Evolutionary conservation across 2,888 invertebrate species (phyloP), one percentile per base, ranked within the genome.

Genomic region (Caradrina clavipalpis): DNA sequence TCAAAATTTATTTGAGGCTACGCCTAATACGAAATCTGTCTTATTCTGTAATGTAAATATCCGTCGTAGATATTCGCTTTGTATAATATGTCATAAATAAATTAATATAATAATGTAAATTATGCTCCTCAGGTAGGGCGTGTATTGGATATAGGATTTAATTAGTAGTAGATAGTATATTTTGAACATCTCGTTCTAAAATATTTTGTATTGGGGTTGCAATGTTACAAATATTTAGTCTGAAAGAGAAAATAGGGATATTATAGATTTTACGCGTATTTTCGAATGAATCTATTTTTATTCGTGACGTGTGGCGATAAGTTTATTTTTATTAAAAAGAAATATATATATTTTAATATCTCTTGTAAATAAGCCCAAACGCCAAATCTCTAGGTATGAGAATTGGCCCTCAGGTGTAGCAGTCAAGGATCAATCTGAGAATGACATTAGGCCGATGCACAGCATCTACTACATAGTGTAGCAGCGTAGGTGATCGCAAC

Each of bases 11-110:
- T 64, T 68, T 42, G 47, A 61, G 57, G 60, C 47, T 50, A 58
- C 61, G 56, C 53, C 42, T 56, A 17, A 61, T 39, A 53, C n/a
- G 68, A 55, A 47, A 58, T 54, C 56, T 56, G 60, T 65, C 57
- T 66, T 22, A n/a, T 51, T 58, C 31, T 65, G 63, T 80, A 75
- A 67, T 77, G 63, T 76, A 72, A 67, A 65, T 58, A 61, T 76
- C 64, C 49, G 56, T 49, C 35, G 19, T 75, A 67, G 61, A 55
- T 58, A 35, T 61, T 68, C 50, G 50, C 55, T 39, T 59, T 51
- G 26, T 64, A 42, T 65, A 63, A 42, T 65, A 63, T 73, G 49
- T 39, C 19, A 71, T 56, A 21, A 39, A 45, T 54, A 51, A 8
- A 35, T 35, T 35, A 7, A 57, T n/a, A 56, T 53, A 53, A 57